Evolutionary conservation across 2,888 invertebrate species (phyloP).

Genomic region (Ornithoptera alexandrae): DNA sequence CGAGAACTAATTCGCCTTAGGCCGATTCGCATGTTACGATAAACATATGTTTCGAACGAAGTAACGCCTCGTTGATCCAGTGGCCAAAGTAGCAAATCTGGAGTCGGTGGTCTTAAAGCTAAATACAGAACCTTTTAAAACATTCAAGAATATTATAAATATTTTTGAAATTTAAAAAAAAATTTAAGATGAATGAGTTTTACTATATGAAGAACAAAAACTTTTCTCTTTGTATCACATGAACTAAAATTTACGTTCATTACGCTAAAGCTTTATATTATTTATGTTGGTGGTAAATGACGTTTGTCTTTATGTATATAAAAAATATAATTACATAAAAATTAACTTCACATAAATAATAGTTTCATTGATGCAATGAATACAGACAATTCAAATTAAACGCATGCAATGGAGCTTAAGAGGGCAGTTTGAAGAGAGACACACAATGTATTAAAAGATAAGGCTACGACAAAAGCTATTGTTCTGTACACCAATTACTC

Average conservation of each 20-base stretch:
- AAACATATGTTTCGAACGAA: slow-evolving; percentile 76
- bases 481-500: slow-evolving; percentile 79
- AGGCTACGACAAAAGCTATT: slow-evolving; percentile 79
- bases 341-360: too few species aligned
- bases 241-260: too few species aligned
- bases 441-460: slow-evolving; percentile 70
- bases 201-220: too few species aligned
- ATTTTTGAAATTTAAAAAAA: not conserved
- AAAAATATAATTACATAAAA: too few species aligned
- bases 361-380: not conserved
- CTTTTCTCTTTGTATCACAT: too few species aligned
- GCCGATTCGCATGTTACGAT: slow-evolving; percentile 78
- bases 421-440: slow-evolving; percentile 66
- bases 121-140: slow-evolving; percentile 1
- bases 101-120: slow-evolving; percentile 23
- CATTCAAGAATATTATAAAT: not conserved
- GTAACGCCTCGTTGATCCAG: slow-evolving; percentile 36
- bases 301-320: too few species aligned
- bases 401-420: slow-evolving; percentile 63
- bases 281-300: too few species aligned
- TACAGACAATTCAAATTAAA: slow-evolving; percentile 45
- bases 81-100: slow-evolving; percentile 48
- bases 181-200: too few species aligned
- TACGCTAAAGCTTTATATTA: too few species aligned
- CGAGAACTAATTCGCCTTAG: slow-evolving; percentile 80